A percentile compares a stretch with the other conserved stretches of the same genome.
phyloP scores from a whole-genome alignment of 2,113 vertebrate species.

The Periophthalmodon schlosseri region DNA sequence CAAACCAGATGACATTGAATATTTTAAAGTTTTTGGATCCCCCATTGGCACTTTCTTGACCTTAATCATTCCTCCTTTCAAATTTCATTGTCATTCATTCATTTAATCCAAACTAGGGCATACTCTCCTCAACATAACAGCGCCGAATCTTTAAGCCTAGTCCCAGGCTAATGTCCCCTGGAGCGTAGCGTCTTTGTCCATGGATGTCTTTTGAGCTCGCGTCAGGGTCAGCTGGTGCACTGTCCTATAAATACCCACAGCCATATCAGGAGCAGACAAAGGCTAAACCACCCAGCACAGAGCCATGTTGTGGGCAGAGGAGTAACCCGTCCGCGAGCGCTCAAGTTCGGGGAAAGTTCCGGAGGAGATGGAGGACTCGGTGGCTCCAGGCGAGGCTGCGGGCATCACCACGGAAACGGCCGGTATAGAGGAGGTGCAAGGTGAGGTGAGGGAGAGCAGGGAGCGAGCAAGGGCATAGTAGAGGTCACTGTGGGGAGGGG shows the following conservation, averaged over 20 bases:
- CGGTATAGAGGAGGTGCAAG: constrained; percentile 43
- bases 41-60: background rate
- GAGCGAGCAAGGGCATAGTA: constrained; percentile 4
- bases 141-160: background rate
- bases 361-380: constrained; percentile 67
- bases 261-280: constrained; percentile 41
- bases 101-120: background rate
- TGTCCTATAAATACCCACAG: constrained; percentile 70
- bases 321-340: background rate
- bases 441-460: constrained; percentile 34
- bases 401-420: constrained; percentile 24
- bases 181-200: background rate
- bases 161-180: background rate
- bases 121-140: background rate
- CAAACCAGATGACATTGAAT: background rate
- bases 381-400: constrained; percentile 24
- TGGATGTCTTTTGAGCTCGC: constrained; percentile 14
- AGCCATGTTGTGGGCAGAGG: background rate
- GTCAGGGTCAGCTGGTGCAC: constrained; percentile 56
- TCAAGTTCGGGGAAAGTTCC: background rate
- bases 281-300: background rate
- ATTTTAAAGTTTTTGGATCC: background rate
- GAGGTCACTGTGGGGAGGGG: constrained; percentile 17
- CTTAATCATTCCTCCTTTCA: background rate
- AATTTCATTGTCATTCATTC: background rate